Evolutionary conservation across 1,140 invertebrate species (phyloP), one percentile per base, ranked within the genome.

Genomic region (Cepaea nemoralis): DNA sequence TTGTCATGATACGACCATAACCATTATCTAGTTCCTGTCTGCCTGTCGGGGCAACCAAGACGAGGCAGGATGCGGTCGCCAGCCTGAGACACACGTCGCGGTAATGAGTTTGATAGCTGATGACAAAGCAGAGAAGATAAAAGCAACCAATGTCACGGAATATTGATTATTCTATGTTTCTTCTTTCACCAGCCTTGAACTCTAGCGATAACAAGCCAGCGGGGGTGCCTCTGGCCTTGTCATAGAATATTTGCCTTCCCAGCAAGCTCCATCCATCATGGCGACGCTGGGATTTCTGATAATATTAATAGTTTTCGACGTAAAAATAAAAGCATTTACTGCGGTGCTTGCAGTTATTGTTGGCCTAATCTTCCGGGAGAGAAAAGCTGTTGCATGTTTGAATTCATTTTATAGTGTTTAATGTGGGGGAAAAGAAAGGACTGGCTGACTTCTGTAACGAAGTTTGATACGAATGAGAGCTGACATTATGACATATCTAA

Each of bases 31-130:
- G 55, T 63, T 63, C 59, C 59, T 31, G 10, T 63, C 59, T 63
- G 2, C 59, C 16, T n/a, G 59, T 10, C 33, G 27, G n/a, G 59
- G 59, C 22, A 63, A 63, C 27, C 33, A 27, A 63, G 27, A 24
- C 50, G 19, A 55, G 50, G 22, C 50, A 55, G 50, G n/a, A 3
- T 24, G n/a, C 50, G 22, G 50, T 55, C 50, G 22, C 50, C 16
- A 55, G 22, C 8, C n/a, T 24, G 19, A 55, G 50, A 55, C 50
- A 55, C 59, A 63, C 12, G 27, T 63, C n/a, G 16, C 2, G 59
- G 59, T 63, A 63, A 63, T 63, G 59, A 31, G 59, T 31, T 31
- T 63, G 59, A 31, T 63, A 63, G 59, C 5, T 63, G 27, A 63
- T 27, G 27, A 63, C 59, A 19, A 63, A 63, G n/a, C 59, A 31